These are phyloP conservation scores for Xiphias gladius DNA, from an alignment of 2,113 vertebrate species.

Conservation along the genomic window DNA sequence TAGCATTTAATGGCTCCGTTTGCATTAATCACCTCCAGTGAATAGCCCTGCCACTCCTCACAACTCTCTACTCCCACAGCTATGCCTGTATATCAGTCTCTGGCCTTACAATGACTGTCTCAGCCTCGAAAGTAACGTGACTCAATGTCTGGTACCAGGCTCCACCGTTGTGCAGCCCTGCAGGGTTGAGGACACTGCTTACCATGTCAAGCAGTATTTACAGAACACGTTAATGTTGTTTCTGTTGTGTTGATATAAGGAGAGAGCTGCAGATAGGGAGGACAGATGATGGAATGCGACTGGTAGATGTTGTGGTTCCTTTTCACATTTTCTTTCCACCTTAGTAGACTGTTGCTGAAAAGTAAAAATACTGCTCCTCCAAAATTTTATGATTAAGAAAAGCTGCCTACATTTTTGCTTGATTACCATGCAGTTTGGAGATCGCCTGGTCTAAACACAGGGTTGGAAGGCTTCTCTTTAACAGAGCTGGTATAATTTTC, in stretches of 20 bases:
- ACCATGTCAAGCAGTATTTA: slow-evolving; percentile 42
- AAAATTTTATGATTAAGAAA: slow-evolving; percentile 7
- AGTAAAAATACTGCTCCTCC: background rate
- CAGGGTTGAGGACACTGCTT: slow-evolving; percentile 36
- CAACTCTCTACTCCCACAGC: slow-evolving; percentile 64
- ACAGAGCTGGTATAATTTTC: background rate
- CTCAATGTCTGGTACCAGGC: slow-evolving; percentile 78
- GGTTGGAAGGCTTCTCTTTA: background rate
- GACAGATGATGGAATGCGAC: slow-evolving; percentile 36
- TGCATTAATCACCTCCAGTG: slow-evolving; percentile 78
- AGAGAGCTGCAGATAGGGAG: slow-evolving; percentile 36
- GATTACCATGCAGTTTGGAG: background rate
- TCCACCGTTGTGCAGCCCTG: slow-evolving; percentile 50
- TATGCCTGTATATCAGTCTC: slow-evolving; percentile 70
- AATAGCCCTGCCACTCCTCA: slow-evolving; percentile 77
- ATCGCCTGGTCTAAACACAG: background rate
- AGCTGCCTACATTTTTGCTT: background rate
- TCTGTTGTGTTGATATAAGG: slow-evolving; percentile 38
- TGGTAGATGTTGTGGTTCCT: slow-evolving; percentile 17
- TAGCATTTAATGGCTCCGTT: slow-evolving; percentile 49
- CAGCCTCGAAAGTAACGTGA: slow-evolving; percentile 56
- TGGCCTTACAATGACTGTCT: slow-evolving; percentile 66
- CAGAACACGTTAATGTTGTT: slow-evolving; percentile 56
- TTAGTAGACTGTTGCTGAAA: background rate
- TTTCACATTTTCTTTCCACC: slow-evolving; percentile 20